A percentile compares a stretch with the other conserved stretches of the same genome.
Conservation (phyloP, 2,113 vertebrate species). For the Clarias macrocephalus region DNA sequence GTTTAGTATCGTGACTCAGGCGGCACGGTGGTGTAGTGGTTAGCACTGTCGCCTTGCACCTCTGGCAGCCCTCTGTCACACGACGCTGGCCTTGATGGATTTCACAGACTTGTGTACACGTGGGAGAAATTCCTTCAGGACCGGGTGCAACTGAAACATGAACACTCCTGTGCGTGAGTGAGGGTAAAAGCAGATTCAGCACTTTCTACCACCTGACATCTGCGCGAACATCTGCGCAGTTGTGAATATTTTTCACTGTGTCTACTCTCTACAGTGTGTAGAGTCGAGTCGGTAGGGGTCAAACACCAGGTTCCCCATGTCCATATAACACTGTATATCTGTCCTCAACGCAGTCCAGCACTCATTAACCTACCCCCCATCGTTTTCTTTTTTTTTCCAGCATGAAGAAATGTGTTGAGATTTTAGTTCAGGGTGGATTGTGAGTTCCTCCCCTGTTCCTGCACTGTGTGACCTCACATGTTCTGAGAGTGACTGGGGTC, state of each 20-base stretch:
- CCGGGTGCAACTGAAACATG: neutral
- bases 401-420: too few relatives aligned
- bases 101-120: neutral
- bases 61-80: neutral
- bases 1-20: too few relatives aligned
- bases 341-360: conserved; percentile 66
- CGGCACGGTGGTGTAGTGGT: too few relatives aligned
- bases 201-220: neutral
- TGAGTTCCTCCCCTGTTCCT: conserved; percentile 63
- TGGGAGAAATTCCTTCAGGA: neutral
- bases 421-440: neutral
- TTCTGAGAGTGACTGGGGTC: conserved; percentile 68
- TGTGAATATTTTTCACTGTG: neutral
- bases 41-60: too few relatives aligned
- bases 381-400: too few relatives aligned
- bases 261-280: too few relatives aligned
- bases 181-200: neutral
- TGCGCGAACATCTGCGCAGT: neutral
- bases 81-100: neutral
- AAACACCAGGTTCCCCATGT: conserved; percentile 69
- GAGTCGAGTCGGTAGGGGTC: too few relatives aligned
- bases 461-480: conserved; percentile 66
- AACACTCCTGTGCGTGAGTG: neutral
- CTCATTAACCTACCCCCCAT: conserved; percentile 62
- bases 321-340: conserved; percentile 69